Evolutionary conservation across 1,140 invertebrate genomes (phyloP), one percentile per base, ranked within the genome.

Genomic region (Globodera rostochiensis): DNA sequence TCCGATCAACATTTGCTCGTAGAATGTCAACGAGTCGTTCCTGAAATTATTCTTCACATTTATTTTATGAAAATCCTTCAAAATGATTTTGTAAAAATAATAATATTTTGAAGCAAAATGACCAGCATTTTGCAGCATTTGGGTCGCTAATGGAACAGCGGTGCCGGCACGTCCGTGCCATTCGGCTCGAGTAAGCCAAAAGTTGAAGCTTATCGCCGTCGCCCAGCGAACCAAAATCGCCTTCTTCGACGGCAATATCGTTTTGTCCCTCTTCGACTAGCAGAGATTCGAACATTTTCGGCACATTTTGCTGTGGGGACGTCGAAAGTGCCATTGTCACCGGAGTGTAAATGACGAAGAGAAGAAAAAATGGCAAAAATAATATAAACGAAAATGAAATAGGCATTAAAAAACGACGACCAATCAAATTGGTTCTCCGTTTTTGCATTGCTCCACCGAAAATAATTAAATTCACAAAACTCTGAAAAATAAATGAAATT

Each of bases 91-190:
- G 25, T 25, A 25, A 21, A 21, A 13, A 66, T 66, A 2, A 21
- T 13, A 13, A 21, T 15, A 15, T 66, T 66, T 15, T 66, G 21
- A 66, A 13, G 60, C 69, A 19, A 71, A 71, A 45, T 45, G 5
- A 71, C 69, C 69, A 71, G 69, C 69, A 71, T 47, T 71, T 47
- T 47, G 11, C 69, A 11, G 69, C 25, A 19, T 45, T 36, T 47
- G 69, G 69, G 69, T 71, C 69, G 69, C 69, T 71, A 21, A 71
- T 71, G 21, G 69, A 71, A 47, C 69, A 71, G 69, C 36, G 25
- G 25, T 71, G 69, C 69, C 69, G 25, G n/a, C 69, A 71, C 11
- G 21, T 45, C 69, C 36, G 8, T 36, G 69, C 69, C 69, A 71
- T 36, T 71, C 69, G 1, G 25, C 46, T 45, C 0, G 69, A 36